Evolutionary conservation across 2,797 vertebrate genomes (phyloP).

Genomic region (Anniella stebbinsi): DNA sequence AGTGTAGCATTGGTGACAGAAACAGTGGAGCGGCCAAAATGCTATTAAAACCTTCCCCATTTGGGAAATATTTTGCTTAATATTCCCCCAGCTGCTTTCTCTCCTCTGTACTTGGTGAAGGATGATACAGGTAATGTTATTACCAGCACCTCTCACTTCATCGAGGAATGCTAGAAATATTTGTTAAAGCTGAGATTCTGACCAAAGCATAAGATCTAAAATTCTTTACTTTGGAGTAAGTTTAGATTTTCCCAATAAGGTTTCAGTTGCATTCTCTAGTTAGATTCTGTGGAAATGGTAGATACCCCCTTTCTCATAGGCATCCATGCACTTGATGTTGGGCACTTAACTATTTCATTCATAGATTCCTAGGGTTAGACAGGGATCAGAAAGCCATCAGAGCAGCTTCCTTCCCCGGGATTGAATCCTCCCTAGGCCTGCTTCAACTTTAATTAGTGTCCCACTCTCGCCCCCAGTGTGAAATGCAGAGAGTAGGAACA

Average conservation of each 20-base stretch:
- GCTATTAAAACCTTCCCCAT: background rate
- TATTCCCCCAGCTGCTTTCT: background rate
- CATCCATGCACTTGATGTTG: background rate
- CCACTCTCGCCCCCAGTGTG: background rate
- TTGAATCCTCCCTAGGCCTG: background rate
- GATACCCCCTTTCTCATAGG: background rate
- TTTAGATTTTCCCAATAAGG: no score
- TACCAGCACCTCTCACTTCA: background rate
- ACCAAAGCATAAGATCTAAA: background rate
- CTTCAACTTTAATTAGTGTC: background rate
- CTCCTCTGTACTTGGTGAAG: no score
- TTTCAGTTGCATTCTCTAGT: background rate
- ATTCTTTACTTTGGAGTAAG: background rate
- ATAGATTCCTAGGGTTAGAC: background rate
- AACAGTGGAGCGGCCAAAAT: constrained; percentile 28
- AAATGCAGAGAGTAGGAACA: background rate
- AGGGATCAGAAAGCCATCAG: no score
- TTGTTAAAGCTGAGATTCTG: background rate
- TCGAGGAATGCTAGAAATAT: background rate
- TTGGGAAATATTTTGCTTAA: background rate
- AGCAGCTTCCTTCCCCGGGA: background rate
- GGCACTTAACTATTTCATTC: background rate
- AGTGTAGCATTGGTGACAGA: background rate
- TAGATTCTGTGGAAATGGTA: background rate
- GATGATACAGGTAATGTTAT: background rate